Evolutionary conservation across 2,113 vertebrate genomes (phyloP).

Genomic region (Parus major): DNA sequence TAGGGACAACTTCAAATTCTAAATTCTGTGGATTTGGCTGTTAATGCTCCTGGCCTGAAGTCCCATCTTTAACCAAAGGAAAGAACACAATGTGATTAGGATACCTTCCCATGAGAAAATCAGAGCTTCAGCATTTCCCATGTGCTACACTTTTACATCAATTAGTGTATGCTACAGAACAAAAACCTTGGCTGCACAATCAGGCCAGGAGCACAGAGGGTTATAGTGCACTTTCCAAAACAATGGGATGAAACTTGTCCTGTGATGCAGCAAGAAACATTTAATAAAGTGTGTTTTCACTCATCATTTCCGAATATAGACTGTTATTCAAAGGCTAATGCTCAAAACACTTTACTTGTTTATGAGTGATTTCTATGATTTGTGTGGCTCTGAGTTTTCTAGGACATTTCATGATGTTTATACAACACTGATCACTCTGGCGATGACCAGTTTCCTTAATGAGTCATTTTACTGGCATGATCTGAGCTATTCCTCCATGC

Average conservation of each 20-base stretch:
- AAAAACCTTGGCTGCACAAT: slow-evolving; percentile 38
- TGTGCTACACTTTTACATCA: slow-evolving; percentile 1
- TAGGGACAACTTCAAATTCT: neutral
- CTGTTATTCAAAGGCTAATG: slow-evolving; percentile 6
- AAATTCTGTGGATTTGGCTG: neutral
- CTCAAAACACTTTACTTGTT: slow-evolving; percentile 7
- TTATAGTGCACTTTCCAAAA: slow-evolving; percentile 12
- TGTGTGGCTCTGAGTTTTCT: neutral
- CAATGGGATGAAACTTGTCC: neutral
- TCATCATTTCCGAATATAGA: slow-evolving; percentile 18
- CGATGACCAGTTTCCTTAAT: neutral
- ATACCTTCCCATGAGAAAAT: slow-evolving; percentile 15
- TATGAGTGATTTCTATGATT: neutral
- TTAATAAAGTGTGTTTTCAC: neutral
- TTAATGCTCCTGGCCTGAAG: neutral
- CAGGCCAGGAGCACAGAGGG: slow-evolving; percentile 26
- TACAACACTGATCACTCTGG: neutral
- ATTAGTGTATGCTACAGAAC: slow-evolving; percentile 33
- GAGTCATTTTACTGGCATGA: neutral
- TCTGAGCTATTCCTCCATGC: neutral
- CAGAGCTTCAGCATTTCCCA: slow-evolving; percentile 34
- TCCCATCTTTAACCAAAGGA: neutral
- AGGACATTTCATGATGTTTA: slow-evolving; percentile 54
- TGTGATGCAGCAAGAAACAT: neutral
- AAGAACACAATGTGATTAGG: neutral